Evolutionary conservation across 2,797 vertebrate species (phyloP), one percentile per base, ranked within the genome.

Genomic region (Clarias fuscus): DNA sequence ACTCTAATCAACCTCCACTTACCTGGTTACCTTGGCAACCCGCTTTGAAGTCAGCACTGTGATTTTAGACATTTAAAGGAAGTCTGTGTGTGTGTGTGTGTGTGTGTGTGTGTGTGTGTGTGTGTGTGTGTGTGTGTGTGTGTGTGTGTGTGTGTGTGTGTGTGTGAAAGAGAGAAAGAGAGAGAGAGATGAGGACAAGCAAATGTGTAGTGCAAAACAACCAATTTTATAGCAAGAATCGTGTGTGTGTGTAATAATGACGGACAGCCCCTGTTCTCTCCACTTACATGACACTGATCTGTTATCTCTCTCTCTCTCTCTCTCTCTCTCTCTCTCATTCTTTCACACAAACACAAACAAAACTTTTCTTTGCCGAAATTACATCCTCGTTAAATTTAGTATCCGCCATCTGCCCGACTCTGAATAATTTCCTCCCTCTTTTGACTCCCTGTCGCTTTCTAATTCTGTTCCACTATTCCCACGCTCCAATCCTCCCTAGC

Each of bases 11-110:
- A 84, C 89, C 89, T 86, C 86, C 89, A 90, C 92, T 91, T 89
- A 93, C 90, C 91, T 88, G 86, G 91, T 93, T 90, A 84, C 92
- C 84, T 91, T 91, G 88, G 91, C 85, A 91, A 93, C 89, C 4
- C 7, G 48, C 58, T 86, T 83, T 86, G 33, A 86, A 90, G 87
- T 53, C 4, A 48, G 71, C 72, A 59, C 33, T 11, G 78, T 65
- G 76, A 86, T 76, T 76, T 56, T 27, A 56, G 73, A 56, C n/a
- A 56, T 76, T 76, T 56, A 56, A 76, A 56, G 48, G 48, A 76
- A 76, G n/a, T 76, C n/a, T 76, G 72, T 48, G 43, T 43, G 71
- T 40, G 70, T 43, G 33, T 43, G 7, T 8, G 68, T 71, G 70
- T 48, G 5, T n/a, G 40, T 43, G 43, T 43, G 71, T 40, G 70